Base-by-base conservation (phyloP, 92 coral and sea anemone species). In the Pocillopora grandis region DNA sequence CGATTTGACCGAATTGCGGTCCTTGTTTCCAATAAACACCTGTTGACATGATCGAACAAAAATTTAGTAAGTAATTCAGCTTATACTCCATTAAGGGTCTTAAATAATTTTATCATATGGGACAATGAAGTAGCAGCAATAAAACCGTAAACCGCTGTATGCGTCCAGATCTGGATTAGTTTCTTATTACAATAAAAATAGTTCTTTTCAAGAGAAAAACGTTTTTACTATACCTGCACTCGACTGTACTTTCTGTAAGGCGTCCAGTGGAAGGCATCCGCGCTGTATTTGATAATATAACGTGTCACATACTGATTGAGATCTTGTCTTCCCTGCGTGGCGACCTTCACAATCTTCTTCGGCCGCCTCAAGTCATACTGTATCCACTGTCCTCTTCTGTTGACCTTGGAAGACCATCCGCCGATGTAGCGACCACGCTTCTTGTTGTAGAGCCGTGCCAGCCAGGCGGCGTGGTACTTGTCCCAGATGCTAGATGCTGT, bases 351-450 rank as follows among this genome's bases (percentile, higher is more conserved):
- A 76, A 90, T 76, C 35, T 75, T 83, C 78, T 83, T 83, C 56
- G 84, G 82, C 19, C 80, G 72, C 62, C 90, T 87, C 70, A 93
- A 86, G 62, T 88, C 88, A 20, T 78, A 81, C 85, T 90, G 91
- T 19, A 93, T 84, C 91, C 91, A 93, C 77, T 93, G 97, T 12
- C 84, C 68, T 63, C 87, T 81, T 69, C 86, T 90, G 84, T 90
- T 88, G 20, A 67, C 86, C 37, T 82, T 84, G 18, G 97, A 88
- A 20, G 90, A 85, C 97, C 97, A 93, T 56, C 90, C 94, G 0
- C 91, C 91, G 0, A 52, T 27, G 86, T 87, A 80, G 20, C 87
- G 84, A 60, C 94, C 91, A 12, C 86, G 80, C 58, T 68, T 86
- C 55, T 71, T 88, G 83, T 83, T 75, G 78, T 76, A 21, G 16